Evolutionary conservation across 2,797 vertebrate species (phyloP), one percentile per base, ranked within the genome.

Genomic region (Poliocrania exsul): DNA sequence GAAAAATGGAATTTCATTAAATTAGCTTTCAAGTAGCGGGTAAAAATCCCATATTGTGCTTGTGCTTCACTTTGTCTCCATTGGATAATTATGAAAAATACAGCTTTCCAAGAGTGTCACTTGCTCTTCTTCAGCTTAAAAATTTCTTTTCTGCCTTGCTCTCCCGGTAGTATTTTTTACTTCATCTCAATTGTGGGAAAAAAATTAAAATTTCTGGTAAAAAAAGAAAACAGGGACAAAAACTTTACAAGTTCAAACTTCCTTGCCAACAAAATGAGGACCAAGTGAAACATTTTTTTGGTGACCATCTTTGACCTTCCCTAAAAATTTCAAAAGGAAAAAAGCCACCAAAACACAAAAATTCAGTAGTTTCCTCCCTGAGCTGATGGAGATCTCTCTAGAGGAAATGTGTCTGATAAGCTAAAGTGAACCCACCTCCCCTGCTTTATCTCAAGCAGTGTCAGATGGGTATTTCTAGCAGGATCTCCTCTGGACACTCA

Each of bases 311-410:
- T 93, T 67, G 16, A 20, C 73, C 12, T 25, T 28, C 57, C 78
- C 71, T 66, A 86, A 93, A 92, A 72, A 11, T 16, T 57, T 74
- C 29, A 61, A 56, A 70, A 61, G 38, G 47, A 35, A 86, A 92
- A 91, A 78, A 77, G 37, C 25, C 67, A 80, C 62, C 56, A 86
- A 88, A 91, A 81, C 57, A 91, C 61, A 93, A 88, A 94, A 90
- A 72, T 72, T 74, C 69, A 16, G 51, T 86, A 72, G 80, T 90
- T 96, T 94, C 87, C 94, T 96, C 66, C 47, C 65, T 0, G 20
- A 90, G 91, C 50, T 87, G 92, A 95, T 92, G 91, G 93, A 91
- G 95, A 92, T 95, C 92, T 97, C 95, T 96, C 95, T 53, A 88
- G 91, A 96, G 94, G 92, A 95, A 96, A 92, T 53, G 75, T 72